Percentiles rank a stretch among this genome's conserved stretches.
phyloP scores from a whole-genome alignment of 2,888 invertebrate genomes.

The Stenchaetothrips biformis region DNA sequence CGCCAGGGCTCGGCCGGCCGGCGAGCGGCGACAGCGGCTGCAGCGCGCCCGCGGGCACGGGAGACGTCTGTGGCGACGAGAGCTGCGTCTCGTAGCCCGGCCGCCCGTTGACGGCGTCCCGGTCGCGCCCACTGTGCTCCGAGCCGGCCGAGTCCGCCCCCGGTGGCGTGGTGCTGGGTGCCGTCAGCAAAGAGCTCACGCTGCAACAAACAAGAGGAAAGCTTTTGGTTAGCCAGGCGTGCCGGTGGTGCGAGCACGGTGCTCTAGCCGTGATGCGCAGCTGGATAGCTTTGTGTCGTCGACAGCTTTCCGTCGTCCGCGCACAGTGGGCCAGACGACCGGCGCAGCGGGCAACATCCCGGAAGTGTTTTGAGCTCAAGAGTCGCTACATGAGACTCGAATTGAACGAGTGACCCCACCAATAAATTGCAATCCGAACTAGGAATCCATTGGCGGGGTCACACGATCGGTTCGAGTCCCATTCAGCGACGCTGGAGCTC shows the following conservation, averaged over 20 bases:
- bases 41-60: constrained; percentile 30
- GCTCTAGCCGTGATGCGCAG: neutral
- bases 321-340: too few relatives aligned
- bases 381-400: too few relatives aligned
- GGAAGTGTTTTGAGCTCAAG: too few relatives aligned
- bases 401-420: too few relatives aligned
- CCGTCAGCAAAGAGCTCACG: constrained; percentile 61
- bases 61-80: constrained; percentile 40
- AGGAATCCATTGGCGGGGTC: too few relatives aligned
- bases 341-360: too few relatives aligned
- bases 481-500: too few relatives aligned
- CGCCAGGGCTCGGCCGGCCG: constrained; percentile 46
- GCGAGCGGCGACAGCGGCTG: constrained; percentile 37
- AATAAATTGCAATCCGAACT: too few relatives aligned
- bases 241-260: too few relatives aligned
- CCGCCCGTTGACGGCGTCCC: constrained; percentile 45
- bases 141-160: constrained; percentile 51
- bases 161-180: constrained; percentile 53
- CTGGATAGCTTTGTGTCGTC: neutral
- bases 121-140: constrained; percentile 49
- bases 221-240: neutral
- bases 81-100: constrained; percentile 43
- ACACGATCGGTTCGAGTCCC: too few relatives aligned
- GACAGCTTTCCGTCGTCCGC: neutral
- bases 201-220: constrained; percentile 39